phyloP scores from a whole-genome alignment of 2,113 vertebrate species.

The Cygnus buccinator region DNA sequence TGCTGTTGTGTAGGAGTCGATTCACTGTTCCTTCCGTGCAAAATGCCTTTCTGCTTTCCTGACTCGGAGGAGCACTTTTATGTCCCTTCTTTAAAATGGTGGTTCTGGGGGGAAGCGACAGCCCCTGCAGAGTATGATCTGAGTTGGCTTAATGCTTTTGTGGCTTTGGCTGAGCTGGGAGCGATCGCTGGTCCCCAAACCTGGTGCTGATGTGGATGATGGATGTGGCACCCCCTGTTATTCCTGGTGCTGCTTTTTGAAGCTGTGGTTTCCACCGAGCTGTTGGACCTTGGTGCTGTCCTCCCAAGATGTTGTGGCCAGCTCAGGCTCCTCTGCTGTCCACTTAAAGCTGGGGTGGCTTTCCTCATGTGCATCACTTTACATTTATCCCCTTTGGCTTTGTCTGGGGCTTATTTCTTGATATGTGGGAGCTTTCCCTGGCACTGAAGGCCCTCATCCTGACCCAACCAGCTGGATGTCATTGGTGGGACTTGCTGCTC shows the following conservation, averaged over 20 bases:
- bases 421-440: background rate
- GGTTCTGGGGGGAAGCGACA: background rate
- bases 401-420: background rate
- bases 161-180: background rate
- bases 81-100: background rate
- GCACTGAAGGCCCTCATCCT: background rate
- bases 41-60: background rate
- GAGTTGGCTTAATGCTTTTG: background rate
- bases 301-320: background rate
- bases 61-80: background rate
- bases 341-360: background rate
- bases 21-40: background rate
- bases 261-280: background rate
- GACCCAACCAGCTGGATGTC: background rate
- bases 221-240: background rate
- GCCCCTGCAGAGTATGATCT: background rate
- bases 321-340: background rate
- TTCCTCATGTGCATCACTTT: background rate
- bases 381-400: background rate
- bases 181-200: background rate
- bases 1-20: background rate
- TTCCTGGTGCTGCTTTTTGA: background rate
- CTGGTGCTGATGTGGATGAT: rapidly evolving
- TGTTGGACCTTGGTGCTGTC: background rate
- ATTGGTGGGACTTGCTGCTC: background rate